Conservation (phyloP, 2,113 vertebrate genomes). For the Scatophagus argus region DNA sequence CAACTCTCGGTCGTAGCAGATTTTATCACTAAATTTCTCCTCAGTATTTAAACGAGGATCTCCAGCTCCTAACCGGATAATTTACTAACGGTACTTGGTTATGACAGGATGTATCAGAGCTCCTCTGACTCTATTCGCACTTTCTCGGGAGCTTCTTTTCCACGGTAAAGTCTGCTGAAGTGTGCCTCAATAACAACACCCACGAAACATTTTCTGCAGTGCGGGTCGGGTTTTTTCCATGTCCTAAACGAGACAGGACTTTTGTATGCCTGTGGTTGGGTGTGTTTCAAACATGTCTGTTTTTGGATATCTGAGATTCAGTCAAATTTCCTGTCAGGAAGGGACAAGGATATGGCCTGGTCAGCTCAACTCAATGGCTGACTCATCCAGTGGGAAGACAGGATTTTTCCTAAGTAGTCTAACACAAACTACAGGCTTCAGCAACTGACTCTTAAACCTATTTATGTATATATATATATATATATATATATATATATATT, state of each 20-base stretch:
- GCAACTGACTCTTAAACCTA: not conserved
- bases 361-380: conserved; percentile 67
- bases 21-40: no score
- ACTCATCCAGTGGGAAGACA: conserved; percentile 73
- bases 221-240: conserved; percentile 59
- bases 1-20: no score
- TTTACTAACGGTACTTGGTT: not conserved
- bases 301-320: conserved; percentile 74
- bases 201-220: conserved; percentile 52
- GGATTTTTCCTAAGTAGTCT: conserved; percentile 42
- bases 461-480: no score
- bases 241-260: conserved; percentile 38
- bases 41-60: not conserved
- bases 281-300: conserved; percentile 75
- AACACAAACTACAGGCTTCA: conserved; percentile 6
- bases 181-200: not conserved
- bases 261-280: conserved; percentile 58
- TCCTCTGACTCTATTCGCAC: not conserved
- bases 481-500: no score
- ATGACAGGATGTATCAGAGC: conserved; percentile 16
- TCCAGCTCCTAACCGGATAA: not conserved
- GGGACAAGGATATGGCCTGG: conserved; percentile 73
- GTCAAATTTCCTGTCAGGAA: conserved; percentile 84
- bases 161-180: conserved; percentile 1
- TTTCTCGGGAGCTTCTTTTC: conserved; percentile 16